Conservation (phyloP, 2,797 vertebrate species). For the Diglossa cyanea region DNA sequence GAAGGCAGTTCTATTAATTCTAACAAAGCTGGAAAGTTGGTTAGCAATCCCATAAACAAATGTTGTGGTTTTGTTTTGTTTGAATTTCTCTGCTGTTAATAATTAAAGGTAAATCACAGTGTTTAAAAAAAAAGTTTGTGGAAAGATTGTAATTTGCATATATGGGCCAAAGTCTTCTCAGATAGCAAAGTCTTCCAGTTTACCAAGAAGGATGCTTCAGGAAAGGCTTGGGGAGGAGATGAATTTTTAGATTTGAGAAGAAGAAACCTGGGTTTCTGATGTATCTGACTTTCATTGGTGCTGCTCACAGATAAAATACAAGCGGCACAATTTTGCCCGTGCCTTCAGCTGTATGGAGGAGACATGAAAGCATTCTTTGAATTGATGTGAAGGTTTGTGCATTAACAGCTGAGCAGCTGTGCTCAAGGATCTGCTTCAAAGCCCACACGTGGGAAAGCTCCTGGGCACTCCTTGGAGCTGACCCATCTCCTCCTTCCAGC, state of each 20-base stretch:
- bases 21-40: background rate
- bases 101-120: constrained; percentile 40
- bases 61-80: background rate
- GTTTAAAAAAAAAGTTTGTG: background rate
- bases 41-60: background rate
- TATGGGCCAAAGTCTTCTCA: background rate
- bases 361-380: background rate
- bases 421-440: background rate
- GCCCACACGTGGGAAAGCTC: background rate
- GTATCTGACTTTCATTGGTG: background rate
- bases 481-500: background rate
- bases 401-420: background rate
- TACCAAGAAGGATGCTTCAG: background rate
- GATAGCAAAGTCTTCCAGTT: too few species aligned
- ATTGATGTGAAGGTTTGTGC: background rate
- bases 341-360: background rate
- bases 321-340: background rate
- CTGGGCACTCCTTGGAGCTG: background rate
- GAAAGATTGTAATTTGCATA: constrained; percentile 12
- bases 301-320: background rate
- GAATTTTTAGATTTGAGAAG: background rate
- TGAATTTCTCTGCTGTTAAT: constrained; percentile 47
- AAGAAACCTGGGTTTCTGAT: background rate
- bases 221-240: background rate
- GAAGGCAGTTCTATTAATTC: background rate